Conservation (phyloP, 1,140 invertebrate species). For the Chrysopa pallens region DNA sequence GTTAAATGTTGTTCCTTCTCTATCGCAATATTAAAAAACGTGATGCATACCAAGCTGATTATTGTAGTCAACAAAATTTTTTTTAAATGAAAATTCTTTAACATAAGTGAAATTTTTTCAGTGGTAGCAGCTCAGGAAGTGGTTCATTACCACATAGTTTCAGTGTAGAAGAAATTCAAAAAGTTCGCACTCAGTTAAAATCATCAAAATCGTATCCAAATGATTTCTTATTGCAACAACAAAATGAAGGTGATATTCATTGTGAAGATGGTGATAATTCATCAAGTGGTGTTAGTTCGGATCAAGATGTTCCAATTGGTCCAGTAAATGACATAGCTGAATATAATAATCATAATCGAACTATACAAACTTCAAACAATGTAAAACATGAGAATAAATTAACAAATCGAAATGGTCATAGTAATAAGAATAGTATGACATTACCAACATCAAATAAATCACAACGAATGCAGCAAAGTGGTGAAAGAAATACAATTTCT, state of each 20-base stretch:
- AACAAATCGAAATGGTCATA: conserved; percentile 10
- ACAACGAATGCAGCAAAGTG: conserved; percentile 19
- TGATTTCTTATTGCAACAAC: conserved; percentile 43
- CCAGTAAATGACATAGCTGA: conserved; percentile 21
- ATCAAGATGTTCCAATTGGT: conserved; percentile 48
- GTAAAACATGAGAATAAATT: conserved; percentile 20
- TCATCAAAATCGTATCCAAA: conserved; percentile 71
- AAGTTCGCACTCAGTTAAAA: conserved; percentile 63
- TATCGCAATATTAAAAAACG: no score
- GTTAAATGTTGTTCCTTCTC: no score
- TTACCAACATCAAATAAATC: conserved; percentile 15
- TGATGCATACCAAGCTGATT: no score
- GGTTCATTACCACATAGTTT: conserved; percentile 65
- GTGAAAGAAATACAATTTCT: no score
- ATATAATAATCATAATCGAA: neutral
- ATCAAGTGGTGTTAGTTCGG: conserved; percentile 69
- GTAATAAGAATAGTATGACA: conserved; percentile 3
- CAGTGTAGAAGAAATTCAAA: conserved; percentile 74
- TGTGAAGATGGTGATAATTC: conserved; percentile 71
- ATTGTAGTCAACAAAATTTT: no score
- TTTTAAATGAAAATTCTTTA: no score
- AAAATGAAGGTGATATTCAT: conserved; percentile 16
- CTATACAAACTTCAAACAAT: neutral
- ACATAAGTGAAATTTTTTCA: conserved; percentile 23
- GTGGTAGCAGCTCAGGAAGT: conserved; percentile 48